Conservation (phyloP, 2,113 vertebrate genomes). For the Capreolus pygargus region DNA sequence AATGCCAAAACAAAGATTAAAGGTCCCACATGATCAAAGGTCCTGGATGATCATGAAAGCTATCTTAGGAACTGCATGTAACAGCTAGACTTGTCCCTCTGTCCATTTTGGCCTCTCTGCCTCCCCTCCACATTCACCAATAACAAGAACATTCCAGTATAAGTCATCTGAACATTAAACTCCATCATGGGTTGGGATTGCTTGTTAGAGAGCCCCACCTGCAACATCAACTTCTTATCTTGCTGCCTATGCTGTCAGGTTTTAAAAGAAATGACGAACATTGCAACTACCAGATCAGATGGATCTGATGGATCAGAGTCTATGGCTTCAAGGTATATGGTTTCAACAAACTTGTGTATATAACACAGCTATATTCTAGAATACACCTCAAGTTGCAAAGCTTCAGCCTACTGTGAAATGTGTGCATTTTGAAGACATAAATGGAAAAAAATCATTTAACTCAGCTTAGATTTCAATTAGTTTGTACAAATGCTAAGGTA, state of each 20-base stretch:
- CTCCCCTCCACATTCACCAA: neutral
- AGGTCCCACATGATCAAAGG: neutral
- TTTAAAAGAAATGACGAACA: conserved; percentile 1
- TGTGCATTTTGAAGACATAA: neutral
- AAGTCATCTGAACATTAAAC: neutral
- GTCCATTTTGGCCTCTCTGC: neutral
- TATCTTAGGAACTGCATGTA: neutral
- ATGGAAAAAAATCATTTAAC: neutral
- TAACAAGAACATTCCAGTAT: neutral
- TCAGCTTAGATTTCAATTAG: neutral
- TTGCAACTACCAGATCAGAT: neutral
- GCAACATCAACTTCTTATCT: neutral
- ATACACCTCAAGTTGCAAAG: neutral
- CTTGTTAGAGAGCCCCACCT: neutral
- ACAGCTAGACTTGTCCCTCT: neutral
- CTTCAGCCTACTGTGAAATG: neutral
- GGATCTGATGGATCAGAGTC: neutral
- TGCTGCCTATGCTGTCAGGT: neutral
- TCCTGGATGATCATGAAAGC: neutral
- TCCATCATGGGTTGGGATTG: neutral
- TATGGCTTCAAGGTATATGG: neutral
- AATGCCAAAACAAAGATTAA: neutral
- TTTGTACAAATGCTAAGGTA: neutral
- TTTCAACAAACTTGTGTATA: neutral
- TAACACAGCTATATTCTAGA: neutral